These are phyloP conservation scores for Oreochromis tanganicae DNA, from an alignment of 2,113 vertebrate species.

Conservation along the genomic window DNA sequence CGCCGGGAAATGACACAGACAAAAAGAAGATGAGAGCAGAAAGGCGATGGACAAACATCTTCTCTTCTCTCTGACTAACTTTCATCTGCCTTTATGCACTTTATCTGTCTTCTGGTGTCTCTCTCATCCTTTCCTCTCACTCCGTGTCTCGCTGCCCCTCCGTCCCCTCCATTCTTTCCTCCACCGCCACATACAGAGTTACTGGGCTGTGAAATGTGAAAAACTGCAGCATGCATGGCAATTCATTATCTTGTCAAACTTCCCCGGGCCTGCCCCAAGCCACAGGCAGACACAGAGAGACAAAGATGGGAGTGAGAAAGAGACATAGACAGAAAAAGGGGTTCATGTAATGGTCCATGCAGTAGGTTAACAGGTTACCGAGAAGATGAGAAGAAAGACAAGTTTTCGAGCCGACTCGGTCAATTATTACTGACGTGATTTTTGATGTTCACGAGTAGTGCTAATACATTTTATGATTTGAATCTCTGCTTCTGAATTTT, in stretches of 20 bases:
- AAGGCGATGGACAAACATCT: neutral
- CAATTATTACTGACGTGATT: neutral
- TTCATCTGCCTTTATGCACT: conserved; percentile 1
- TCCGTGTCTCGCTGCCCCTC: neutral
- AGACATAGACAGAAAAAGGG: neutral
- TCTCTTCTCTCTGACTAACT: neutral
- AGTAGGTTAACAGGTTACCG: conserved; percentile 33
- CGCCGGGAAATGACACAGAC: neutral
- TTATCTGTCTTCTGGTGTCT: conserved; percentile 1
- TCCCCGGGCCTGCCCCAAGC: conserved; percentile 47
- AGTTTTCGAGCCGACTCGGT: neutral
- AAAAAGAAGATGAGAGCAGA: neutral
- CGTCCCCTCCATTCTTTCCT: neutral
- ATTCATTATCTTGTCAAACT: conserved; percentile 77
- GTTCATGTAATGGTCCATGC: neutral
- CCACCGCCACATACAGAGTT: conserved; percentile 41
- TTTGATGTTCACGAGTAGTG: neutral
- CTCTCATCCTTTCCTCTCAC: neutral
- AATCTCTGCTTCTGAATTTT: neutral
- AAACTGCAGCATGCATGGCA: conserved; percentile 67
- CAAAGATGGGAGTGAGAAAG: neutral
- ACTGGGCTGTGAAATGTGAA: conserved; percentile 73
- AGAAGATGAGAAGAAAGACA: neutral
- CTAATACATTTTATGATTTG: neutral
- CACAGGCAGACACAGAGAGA: neutral